Conservation (phyloP, 1,140 invertebrate genomes). For the Euglossa dilemma region DNA sequence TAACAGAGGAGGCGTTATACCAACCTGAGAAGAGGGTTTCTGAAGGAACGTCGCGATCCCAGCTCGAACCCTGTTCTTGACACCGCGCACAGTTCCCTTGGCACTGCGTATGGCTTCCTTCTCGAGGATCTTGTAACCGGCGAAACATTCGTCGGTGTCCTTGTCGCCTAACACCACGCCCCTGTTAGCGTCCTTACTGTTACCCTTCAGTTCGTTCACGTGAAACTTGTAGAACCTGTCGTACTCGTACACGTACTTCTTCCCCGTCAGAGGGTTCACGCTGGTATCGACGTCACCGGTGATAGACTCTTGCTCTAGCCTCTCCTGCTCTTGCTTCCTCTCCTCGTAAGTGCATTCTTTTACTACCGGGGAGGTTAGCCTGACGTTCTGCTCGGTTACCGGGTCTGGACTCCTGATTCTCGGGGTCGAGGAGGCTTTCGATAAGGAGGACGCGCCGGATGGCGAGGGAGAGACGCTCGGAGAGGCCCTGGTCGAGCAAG, state of each 20-base stretch:
- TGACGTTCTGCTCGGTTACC: slow-evolving; percentile 49
- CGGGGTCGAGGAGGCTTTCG: slow-evolving; percentile 71
- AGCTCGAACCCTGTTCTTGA: slow-evolving; percentile 95
- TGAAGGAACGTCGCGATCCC: slow-evolving; percentile 96
- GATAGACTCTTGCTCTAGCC: slow-evolving; percentile 79
- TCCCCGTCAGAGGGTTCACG: slow-evolving; percentile 80
- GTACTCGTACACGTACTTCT: slow-evolving; percentile 85
- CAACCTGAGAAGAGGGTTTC: slow-evolving; percentile 89
- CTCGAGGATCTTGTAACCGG: slow-evolving; percentile 90
- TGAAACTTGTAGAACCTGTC: slow-evolving; percentile 92
- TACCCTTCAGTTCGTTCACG: slow-evolving; percentile 88
- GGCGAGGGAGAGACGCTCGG: slow-evolving; percentile 64
- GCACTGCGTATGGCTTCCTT: slow-evolving; percentile 92
- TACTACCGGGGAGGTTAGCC: slow-evolving; percentile 79
- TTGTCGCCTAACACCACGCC: slow-evolving; percentile 78
- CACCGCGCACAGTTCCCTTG: slow-evolving; percentile 95
- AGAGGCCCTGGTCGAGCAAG: slow-evolving; percentile 47
- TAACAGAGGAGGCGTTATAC: slow-evolving; percentile 50
- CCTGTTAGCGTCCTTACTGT: slow-evolving; percentile 76
- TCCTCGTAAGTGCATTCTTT: slow-evolving; percentile 88
- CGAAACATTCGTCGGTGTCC: slow-evolving; percentile 88
- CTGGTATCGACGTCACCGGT: slow-evolving; percentile 61
- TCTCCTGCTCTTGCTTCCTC: slow-evolving; percentile 82
- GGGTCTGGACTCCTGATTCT: slow-evolving; percentile 63
- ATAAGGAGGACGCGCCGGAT: slow-evolving; percentile 64